Conservation (phyloP, 2,113 vertebrate species). For the Rutilus rutilus region DNA sequence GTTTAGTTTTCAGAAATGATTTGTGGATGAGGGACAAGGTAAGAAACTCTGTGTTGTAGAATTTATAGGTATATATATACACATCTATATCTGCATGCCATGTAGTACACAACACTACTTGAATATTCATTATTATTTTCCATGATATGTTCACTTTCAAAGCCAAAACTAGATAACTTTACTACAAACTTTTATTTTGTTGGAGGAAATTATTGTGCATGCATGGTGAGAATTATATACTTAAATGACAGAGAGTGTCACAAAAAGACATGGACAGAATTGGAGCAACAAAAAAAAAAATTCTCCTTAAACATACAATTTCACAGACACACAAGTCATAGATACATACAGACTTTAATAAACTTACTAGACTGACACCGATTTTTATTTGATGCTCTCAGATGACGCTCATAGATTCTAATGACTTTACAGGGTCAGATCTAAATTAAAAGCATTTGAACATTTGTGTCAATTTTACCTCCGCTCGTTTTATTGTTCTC, state of each 20-base stretch:
- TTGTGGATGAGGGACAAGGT: not conserved
- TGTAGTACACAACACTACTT: not conserved
- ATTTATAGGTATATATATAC: not conserved
- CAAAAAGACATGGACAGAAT: not conserved
- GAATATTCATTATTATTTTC: not conserved
- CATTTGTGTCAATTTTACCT: not conserved
- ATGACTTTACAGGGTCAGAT: slow-evolving; percentile 29
- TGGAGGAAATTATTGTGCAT: not conserved
- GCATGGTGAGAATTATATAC: not conserved
- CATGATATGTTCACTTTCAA: not conserved
- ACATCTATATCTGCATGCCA: not conserved
- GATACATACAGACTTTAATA: not conserved
- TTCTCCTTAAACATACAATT: not conserved
- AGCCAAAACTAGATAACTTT: not conserved
- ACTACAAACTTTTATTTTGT: not conserved
- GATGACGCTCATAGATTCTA: not conserved
- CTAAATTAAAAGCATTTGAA: slow-evolving; percentile 15
- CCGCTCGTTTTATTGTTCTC: slow-evolving; percentile 16
- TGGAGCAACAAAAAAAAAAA: not conserved
- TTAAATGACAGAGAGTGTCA: not conserved
- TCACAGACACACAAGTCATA: not conserved
- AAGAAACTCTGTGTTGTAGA: not conserved
- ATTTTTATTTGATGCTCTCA: slow-evolving; percentile 11
- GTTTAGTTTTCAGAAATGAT: not conserved
- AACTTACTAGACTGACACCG: not conserved